Conservation (phyloP, 2,113 vertebrate genomes). For the Emberiza fucata region DNA sequence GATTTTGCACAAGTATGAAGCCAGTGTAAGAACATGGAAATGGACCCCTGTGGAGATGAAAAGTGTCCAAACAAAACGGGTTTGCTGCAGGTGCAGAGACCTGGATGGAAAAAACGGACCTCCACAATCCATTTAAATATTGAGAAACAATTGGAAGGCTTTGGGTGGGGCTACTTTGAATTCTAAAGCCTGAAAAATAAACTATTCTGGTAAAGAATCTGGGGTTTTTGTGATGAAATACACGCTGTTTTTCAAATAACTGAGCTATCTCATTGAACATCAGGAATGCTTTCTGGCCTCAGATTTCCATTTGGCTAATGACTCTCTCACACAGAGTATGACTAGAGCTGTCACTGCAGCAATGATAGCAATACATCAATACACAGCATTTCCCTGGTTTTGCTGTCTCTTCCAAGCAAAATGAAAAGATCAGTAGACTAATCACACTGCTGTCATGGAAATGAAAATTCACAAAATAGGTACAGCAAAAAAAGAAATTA, state of each 20-base stretch:
- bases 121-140: not conserved
- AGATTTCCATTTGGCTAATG: slow-evolving; percentile 74
- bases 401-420: slow-evolving; percentile 23
- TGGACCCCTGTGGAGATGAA: not conserved
- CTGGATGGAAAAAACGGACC: not conserved
- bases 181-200: slow-evolving; percentile 36
- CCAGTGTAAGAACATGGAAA: fast-evolving
- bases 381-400: slow-evolving; percentile 31
- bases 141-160: not conserved
- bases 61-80: not conserved
- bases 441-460: not conserved
- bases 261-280: slow-evolving; percentile 37
- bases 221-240: slow-evolving; percentile 53
- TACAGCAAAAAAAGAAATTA: not conserved
- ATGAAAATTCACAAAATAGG: slow-evolving; percentile 21
- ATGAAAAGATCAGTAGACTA: slow-evolving; percentile 19
- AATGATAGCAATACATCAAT: slow-evolving; percentile 67
- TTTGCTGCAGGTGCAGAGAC: not conserved
- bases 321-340: slow-evolving; percentile 44
- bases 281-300: slow-evolving; percentile 47
- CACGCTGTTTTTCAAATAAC: slow-evolving; percentile 56
- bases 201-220: slow-evolving; percentile 35
- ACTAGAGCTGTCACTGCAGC: slow-evolving; percentile 67
- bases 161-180: not conserved
- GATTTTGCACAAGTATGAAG: not conserved